Percentiles rank a stretch among this genome's conserved stretches.
These are phyloP conservation scores for Loxodonta africana DNA, from an alignment of 2,113 vertebrate genomes.

Conservation along the genomic window DNA sequence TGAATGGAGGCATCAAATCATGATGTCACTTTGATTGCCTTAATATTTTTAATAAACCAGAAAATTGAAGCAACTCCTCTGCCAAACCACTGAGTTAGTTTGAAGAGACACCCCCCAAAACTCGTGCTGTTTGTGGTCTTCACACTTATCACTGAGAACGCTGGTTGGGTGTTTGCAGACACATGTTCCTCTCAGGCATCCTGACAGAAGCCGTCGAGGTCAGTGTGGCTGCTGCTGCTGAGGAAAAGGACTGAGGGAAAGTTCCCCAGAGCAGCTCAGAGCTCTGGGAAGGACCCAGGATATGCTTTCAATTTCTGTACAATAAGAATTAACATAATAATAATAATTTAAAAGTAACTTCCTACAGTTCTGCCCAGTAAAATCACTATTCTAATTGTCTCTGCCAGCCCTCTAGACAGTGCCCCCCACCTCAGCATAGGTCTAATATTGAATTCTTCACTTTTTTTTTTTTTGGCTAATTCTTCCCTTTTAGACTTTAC, in stretches of 20 bases:
- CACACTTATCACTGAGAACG: not conserved
- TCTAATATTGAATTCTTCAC: not conserved
- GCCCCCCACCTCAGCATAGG: not conserved
- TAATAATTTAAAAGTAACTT: not conserved
- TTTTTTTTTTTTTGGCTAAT: not conserved
- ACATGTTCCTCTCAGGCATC: not conserved
- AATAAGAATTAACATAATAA: not conserved
- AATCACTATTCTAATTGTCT: not conserved
- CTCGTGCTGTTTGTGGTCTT: not conserved
- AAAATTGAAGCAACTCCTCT: not conserved
- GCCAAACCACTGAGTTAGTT: not conserved
- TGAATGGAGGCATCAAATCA: not conserved
- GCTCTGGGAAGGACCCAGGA: not conserved
- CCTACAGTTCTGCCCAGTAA: not conserved
- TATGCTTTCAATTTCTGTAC: not conserved
- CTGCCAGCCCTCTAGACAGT: not conserved
- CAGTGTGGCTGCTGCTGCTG: not conserved
- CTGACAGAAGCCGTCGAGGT: not conserved
- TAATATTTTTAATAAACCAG: conserved; percentile 64
- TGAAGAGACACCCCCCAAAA: not conserved
- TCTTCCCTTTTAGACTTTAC: not conserved
- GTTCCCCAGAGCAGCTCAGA: not conserved
- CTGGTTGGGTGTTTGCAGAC: not conserved
- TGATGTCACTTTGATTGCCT: conserved; percentile 30
- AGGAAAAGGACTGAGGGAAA: not conserved